Conservation (phyloP, 2,797 vertebrate genomes). For the Gouania willdenowi region DNA sequence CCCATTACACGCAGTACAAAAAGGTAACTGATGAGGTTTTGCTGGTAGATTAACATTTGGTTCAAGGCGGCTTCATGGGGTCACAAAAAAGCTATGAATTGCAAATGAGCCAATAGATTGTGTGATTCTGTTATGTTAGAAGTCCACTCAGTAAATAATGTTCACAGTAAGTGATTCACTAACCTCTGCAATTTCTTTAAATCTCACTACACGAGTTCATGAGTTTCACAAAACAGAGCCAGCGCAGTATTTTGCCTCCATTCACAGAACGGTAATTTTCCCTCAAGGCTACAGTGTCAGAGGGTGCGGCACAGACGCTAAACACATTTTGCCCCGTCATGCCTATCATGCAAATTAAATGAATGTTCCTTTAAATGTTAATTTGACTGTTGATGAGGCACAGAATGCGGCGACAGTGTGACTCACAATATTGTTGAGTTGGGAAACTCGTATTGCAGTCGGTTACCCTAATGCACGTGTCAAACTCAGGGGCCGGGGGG, state of each 20-base stretch:
- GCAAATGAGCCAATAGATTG: conserved; percentile 21
- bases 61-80: conserved; percentile 1
- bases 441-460: too few relatives aligned
- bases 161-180: too few relatives aligned
- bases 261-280: conserved; percentile 38
- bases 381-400: conserved; percentile 10
- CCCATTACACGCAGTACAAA: not conserved
- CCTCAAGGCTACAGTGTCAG: conserved; percentile 28
- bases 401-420: too few relatives aligned
- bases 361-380: conserved; percentile 28
- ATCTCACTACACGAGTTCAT: not conserved
- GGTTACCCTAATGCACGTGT: too few relatives aligned
- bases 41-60: not conserved
- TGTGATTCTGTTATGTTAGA: conserved; percentile 12
- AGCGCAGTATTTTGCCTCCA: conserved; percentile 5
- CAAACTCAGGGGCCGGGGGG: too few relatives aligned
- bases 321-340: conserved; percentile 25
- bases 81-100: conserved; percentile 5
- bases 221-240: not conserved
- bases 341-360: conserved; percentile 35
- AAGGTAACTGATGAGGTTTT: conserved; percentile 1
- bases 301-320: conserved; percentile 27
- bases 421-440: too few relatives aligned
- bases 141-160: not conserved
- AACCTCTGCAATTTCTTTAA: not conserved